Evolutionary conservation across 2,888 invertebrate species (phyloP), one percentile per base, ranked within the genome.

Genomic region (Drosophila eohydei): DNA sequence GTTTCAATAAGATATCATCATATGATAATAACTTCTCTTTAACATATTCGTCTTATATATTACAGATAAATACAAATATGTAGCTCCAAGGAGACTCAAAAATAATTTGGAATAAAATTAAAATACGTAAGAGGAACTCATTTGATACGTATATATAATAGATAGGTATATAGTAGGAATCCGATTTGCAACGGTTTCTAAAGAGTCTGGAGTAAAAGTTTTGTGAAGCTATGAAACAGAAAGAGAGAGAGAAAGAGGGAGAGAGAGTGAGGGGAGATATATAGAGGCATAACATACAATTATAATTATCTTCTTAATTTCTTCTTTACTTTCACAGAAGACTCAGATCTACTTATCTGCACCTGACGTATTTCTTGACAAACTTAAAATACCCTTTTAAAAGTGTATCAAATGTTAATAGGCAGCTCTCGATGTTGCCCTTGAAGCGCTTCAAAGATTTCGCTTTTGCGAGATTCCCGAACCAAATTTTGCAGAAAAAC

Each of bases 401-500:
- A 46, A 46, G 46, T 14, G 30, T 46, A 46, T n/a, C 12, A 14
- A 40, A 41, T 26, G 32, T 9, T 44, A 71, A 38, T 62, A 40
- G 21, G 52, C 38, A 54, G 57, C 66, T 57, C 66, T 57, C 12
- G 38, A 71, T 71, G 40, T n/a, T 78, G 65, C 69, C 81, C 62
- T 78, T 81, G 74, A 81, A 60, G 52, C 41, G 36, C 14, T 30
- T 28, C 26, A 34, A 52, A 30, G 32, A 14, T 34, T 40, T 46
- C 44, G n/a, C 40, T 48, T 52, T 58, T 40, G 30, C 38, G 16
- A 52, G 43, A 36, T 48, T 38, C 12, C 12, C 2, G 26, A 30
- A 28, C 16, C 28, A 21, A 28, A 3, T 36, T 43, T 43, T 26
- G 11, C 14, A 7, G 28, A 36, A 28, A 26, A n/a, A 16, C 7